These are phyloP conservation scores for Cyanistes caeruleus DNA, from an alignment of 2,113 vertebrate species.

Conservation along the genomic window DNA sequence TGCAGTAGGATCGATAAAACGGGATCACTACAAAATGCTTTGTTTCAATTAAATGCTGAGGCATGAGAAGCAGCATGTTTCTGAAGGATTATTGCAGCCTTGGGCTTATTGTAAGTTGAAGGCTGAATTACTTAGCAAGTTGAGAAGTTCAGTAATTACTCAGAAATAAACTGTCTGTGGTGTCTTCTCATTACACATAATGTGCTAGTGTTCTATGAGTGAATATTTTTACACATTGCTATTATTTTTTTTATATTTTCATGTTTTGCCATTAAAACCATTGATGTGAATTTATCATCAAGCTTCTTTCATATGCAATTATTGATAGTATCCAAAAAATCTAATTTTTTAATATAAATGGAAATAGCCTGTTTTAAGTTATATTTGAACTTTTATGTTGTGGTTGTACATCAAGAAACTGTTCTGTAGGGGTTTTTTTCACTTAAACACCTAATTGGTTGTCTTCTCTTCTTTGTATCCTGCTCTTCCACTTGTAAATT, in stretches of 20 bases:
- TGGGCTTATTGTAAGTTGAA: slow-evolving; percentile 35
- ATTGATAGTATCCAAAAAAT: not conserved
- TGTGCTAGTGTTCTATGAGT: not conserved
- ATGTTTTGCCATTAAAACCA: not conserved
- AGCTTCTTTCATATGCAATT: not conserved
- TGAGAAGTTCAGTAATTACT: slow-evolving; percentile 45
- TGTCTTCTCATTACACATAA: not conserved
- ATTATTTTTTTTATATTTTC: not conserved
- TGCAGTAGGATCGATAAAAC: not conserved
- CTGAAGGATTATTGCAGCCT: slow-evolving; percentile 44
- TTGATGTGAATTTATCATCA: not conserved
- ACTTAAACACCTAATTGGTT: not conserved
- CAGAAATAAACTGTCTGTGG: not conserved
- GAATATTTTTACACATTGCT: not conserved
- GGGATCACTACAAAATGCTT: not conserved
- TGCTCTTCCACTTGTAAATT: not conserved
- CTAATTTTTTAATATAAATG: not conserved
- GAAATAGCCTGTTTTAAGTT: not conserved
- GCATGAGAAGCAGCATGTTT: not conserved
- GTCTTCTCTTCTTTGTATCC: not conserved
- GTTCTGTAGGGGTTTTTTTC: not conserved
- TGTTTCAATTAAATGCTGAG: slow-evolving; percentile 37
- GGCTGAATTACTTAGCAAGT: slow-evolving; percentile 20
- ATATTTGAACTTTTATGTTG: not conserved
- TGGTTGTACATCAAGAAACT: not conserved